phyloP scores from a whole-genome alignment of 2,888 invertebrate genomes.

The Apodemia mormo region DNA sequence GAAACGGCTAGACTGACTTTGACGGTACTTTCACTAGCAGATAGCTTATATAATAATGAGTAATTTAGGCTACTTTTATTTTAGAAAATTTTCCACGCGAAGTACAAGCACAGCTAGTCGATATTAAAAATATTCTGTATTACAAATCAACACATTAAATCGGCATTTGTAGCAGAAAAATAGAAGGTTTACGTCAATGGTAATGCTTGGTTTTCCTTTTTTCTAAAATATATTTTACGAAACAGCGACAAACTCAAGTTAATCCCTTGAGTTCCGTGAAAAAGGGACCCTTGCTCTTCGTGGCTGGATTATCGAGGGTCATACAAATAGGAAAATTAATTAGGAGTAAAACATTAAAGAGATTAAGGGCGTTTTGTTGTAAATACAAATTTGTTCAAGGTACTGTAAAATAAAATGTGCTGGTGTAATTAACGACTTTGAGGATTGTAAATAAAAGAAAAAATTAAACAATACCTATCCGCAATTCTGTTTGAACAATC shows the following conservation, averaged over 20 bases:
- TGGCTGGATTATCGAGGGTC: conserved; percentile 60
- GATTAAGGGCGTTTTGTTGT: conserved; percentile 55
- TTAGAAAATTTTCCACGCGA: too few relatives aligned
- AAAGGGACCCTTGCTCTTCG: conserved; percentile 19
- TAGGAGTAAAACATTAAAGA: conserved; percentile 67
- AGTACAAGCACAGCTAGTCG: too few relatives aligned
- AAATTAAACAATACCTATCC: too few relatives aligned
- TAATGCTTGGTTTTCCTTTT: background rate
- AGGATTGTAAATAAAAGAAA: too few relatives aligned
- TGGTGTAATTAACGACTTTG: too few relatives aligned
- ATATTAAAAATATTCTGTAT: too few relatives aligned
- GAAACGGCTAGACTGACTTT: too few relatives aligned
- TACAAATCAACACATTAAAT: too few relatives aligned
- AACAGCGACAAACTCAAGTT: background rate
- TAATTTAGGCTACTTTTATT: too few relatives aligned
- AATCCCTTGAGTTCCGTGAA: conserved; percentile 18
- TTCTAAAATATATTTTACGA: conserved; percentile 1
- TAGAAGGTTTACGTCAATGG: background rate
- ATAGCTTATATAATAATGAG: too few relatives aligned
- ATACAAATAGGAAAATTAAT: conserved; percentile 67
- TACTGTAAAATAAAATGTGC: conserved; percentile 10
- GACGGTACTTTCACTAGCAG: too few relatives aligned
- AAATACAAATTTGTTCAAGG: conserved; percentile 42
- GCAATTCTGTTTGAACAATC: too few relatives aligned
- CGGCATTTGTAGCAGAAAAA: background rate